Evolutionary conservation across 2,888 invertebrate genomes (phyloP).

Genomic region (Pogonocherus hispidulus): DNA sequence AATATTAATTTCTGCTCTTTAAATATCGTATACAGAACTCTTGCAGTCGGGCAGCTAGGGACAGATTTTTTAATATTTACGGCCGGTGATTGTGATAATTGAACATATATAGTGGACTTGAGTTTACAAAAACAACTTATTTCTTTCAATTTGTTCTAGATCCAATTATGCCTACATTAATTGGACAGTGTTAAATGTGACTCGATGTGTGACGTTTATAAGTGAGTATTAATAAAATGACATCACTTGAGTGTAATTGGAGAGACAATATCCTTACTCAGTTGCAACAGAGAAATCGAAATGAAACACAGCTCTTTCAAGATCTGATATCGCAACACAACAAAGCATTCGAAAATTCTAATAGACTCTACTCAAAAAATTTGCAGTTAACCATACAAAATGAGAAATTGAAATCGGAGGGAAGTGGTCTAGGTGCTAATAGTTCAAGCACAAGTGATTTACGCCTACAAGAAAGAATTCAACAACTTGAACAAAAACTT

Average conservation of each 20-base stretch:
- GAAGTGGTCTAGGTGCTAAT: conserved; percentile 59
- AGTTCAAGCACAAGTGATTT: conserved; percentile 62
- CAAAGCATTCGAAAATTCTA: conserved; percentile 86
- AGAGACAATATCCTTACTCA: conserved; percentile 79
- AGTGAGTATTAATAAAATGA: conserved; percentile 32
- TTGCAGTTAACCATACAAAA: conserved; percentile 87
- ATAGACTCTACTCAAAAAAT: conserved; percentile 86
- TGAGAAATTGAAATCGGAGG: conserved; percentile 82
- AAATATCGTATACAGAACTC: conserved; percentile 12
- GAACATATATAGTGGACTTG: conserved; percentile 32
- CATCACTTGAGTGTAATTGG: conserved; percentile 70
- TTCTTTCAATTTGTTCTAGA: conserved; percentile 45
- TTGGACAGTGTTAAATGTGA: conserved; percentile 39
- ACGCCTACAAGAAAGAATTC: conserved; percentile 70
- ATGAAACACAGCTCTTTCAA: conserved; percentile 81
- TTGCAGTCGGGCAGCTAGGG: conserved; percentile 5
- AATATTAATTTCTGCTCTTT: conserved; percentile 1
- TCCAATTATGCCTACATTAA: conserved; percentile 39
- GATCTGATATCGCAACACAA: conserved; percentile 88
- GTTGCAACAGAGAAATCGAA: conserved; percentile 81
- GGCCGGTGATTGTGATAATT: conserved; percentile 39
- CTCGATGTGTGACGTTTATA: conserved; percentile 22
- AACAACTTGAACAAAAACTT: conserved; percentile 88
- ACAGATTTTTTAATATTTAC: conserved; percentile 13
- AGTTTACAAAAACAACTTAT: conserved; percentile 20